These are phyloP conservation scores for Rachycentron canadum DNA, from an alignment of 2,797 vertebrate genomes.

Conservation along the genomic window DNA sequence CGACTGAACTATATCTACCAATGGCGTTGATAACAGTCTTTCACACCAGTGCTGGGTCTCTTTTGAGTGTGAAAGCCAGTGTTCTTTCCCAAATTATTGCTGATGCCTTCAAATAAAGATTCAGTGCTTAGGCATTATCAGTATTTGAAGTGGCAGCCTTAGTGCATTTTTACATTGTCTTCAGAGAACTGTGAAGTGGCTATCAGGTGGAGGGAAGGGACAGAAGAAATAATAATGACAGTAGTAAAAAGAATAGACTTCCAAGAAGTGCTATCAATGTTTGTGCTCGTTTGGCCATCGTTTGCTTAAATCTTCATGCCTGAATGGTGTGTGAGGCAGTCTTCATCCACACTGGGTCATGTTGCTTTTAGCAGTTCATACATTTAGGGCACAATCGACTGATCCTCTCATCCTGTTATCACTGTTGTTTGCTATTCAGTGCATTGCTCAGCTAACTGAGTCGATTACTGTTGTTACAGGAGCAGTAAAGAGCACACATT, in stretches of 20 bases:
- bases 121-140: neutral
- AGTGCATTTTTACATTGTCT: neutral
- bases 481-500: neutral
- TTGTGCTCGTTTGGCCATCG: neutral
- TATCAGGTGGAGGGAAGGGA: neutral
- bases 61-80: slow-evolving; percentile 9
- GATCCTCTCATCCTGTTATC: slow-evolving; percentile 4
- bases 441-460: neutral
- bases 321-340: neutral
- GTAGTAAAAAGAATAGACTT: neutral
- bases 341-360: neutral
- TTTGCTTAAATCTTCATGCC: neutral
- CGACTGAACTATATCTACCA: slow-evolving; percentile 38
- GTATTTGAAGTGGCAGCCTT: neutral
- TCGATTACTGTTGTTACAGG: neutral
- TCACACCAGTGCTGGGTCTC: slow-evolving; percentile 5
- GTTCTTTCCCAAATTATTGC: slow-evolving; percentile 13
- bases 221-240: neutral
- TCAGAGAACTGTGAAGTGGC: slow-evolving; percentile 1
- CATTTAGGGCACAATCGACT: neutral
- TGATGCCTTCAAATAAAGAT: slow-evolving; percentile 6
- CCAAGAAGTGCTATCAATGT: neutral
- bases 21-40: slow-evolving; percentile 35
- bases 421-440: neutral
- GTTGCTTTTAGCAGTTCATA: slow-evolving; percentile 2